A percentile compares a stretch with the other conserved stretches of the same genome.
Evolutionary conservation across 2,797 vertebrate species (phyloP).

Genomic region (Lagocephalus sceleratus): DNA sequence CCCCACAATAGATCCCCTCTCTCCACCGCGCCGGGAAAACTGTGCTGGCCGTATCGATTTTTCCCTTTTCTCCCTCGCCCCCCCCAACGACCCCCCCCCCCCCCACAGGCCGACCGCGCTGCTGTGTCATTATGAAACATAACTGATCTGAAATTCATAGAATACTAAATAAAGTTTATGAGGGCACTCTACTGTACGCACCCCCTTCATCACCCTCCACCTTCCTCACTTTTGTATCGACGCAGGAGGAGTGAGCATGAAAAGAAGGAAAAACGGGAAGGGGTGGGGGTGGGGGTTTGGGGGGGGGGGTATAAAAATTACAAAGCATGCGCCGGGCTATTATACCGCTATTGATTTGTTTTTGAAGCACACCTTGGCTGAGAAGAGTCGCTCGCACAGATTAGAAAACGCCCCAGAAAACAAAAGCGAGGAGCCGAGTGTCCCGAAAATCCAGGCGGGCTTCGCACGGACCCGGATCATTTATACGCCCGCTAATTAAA

Average conservation of each 20-base stretch:
- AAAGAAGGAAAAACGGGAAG: conserved; percentile 6
- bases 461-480: no score
- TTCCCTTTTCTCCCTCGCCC: conserved; percentile 74
- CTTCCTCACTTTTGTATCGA: conserved; percentile 71
- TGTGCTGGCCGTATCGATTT: conserved; percentile 98
- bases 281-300: conserved; percentile 80
- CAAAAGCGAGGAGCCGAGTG: no score
- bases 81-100: conserved; percentile 57
- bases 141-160: conserved; percentile 99
- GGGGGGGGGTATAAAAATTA: conserved; percentile 99
- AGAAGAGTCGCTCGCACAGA: conserved; percentile 73
- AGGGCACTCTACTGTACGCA: conserved; percentile 77
- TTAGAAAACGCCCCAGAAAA: conserved; percentile 66
- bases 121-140: conserved; percentile 97
- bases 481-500: no score
- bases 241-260: conserved; percentile 80
- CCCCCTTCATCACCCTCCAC: background rate
- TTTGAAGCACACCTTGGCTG: conserved; percentile 94
- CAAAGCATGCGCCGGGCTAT: conserved; percentile 94
- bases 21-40: conserved; percentile 87
- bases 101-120: conserved; percentile 65
- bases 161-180: conserved; percentile 99
- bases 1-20: conserved; percentile 81
- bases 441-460: no score
- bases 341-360: conserved; percentile 97